These are phyloP conservation scores for Silvanus unidentatus DNA, from an alignment of 2,888 invertebrate species.

Conservation along the genomic window DNA sequence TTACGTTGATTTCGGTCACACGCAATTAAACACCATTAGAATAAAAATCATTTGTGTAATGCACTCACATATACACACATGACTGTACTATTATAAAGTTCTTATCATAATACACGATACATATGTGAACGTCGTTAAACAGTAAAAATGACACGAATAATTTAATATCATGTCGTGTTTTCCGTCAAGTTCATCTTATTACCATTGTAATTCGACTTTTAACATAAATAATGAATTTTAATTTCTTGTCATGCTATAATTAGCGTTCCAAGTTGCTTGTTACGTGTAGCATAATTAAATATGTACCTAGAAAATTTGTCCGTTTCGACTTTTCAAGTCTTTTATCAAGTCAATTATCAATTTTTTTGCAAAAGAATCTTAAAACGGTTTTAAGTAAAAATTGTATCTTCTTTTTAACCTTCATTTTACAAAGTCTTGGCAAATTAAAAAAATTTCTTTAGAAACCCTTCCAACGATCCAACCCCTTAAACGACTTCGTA, in stretches of 20 bases:
- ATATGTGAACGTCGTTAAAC: constrained; percentile 18
- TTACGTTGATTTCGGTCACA: constrained; percentile 26
- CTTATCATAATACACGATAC: background rate
- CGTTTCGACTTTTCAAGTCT: too few relatives aligned
- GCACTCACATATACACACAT: background rate
- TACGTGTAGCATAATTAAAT: too few relatives aligned
- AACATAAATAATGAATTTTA: constrained; percentile 3
- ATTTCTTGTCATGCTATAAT: background rate
- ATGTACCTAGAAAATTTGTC: too few relatives aligned
- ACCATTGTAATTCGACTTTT: constrained; percentile 4
- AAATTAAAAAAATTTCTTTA: too few relatives aligned
- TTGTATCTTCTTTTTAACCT: too few relatives aligned
- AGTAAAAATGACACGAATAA: constrained; percentile 20
- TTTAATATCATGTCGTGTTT: constrained; percentile 17
- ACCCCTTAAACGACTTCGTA: too few relatives aligned
- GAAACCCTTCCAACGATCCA: too few relatives aligned
- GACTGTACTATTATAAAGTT: background rate
- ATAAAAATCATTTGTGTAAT: constrained; percentile 10
- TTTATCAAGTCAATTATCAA: too few relatives aligned
- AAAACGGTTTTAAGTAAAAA: too few relatives aligned
- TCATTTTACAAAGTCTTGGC: too few relatives aligned
- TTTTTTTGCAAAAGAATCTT: too few relatives aligned
- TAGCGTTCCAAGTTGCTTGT: background rate
- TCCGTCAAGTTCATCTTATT: constrained; percentile 10
- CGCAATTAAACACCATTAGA: constrained; percentile 29